Conservation (phyloP, 2,113 vertebrate species). For the Brevimyrus niger region DNA sequence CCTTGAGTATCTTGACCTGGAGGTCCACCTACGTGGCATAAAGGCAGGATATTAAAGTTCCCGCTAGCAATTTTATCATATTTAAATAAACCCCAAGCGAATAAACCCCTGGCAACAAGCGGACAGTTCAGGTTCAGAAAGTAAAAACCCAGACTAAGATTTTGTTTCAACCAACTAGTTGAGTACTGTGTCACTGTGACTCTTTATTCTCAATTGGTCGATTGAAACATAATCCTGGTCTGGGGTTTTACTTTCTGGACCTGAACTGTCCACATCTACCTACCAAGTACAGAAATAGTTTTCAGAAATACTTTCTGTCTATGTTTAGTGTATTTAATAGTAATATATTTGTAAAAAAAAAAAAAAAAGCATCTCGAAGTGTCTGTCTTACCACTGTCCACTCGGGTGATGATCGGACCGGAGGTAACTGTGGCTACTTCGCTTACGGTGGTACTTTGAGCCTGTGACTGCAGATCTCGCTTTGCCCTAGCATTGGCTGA, state of each 20-base stretch:
- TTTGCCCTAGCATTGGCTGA: neutral
- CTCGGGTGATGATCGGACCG: constrained; percentile 29
- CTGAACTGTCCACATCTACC: neutral
- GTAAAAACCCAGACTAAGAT: neutral
- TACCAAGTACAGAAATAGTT: neutral
- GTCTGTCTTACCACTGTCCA: constrained; percentile 33
- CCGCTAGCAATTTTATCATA: neutral
- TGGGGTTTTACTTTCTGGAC: neutral
- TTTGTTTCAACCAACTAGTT: neutral
- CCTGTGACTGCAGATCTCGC: constrained; percentile 24
- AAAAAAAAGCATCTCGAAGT: neutral
- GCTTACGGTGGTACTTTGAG: constrained; percentile 38
- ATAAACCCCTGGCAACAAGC: neutral
- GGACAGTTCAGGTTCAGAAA: neutral
- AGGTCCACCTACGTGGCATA: neutral
- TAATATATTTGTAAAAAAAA: neutral
- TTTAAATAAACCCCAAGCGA: neutral
- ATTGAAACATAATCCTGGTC: neutral
- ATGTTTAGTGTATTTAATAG: neutral
- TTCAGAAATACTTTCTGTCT: neutral
- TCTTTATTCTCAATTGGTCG: neutral
- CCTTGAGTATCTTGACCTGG: neutral
- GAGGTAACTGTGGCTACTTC: constrained; percentile 49
- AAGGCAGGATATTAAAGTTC: neutral
- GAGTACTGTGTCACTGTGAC: neutral